A percentile compares a stretch with the other conserved stretches of the same genome.
Evolutionary conservation across 2,888 invertebrate species (phyloP).

Genomic region (Epinotia nisella): DNA sequence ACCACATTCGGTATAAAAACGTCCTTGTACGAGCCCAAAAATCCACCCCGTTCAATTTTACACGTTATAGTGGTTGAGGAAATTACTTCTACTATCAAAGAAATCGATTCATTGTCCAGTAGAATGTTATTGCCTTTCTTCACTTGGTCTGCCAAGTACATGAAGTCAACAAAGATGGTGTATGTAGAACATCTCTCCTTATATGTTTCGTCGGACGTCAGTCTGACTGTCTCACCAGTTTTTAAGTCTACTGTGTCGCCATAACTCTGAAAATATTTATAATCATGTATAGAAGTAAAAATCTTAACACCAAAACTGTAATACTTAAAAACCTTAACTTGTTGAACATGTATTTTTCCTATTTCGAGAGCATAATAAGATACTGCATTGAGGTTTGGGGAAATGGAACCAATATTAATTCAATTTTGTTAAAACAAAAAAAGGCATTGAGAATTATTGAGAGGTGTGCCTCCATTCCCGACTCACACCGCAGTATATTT

Average conservation of each 20-base stretch:
- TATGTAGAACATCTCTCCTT: conserved; percentile 82
- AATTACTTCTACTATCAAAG: conserved; percentile 87
- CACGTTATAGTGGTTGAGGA: conserved; percentile 74
- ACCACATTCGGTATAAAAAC: conserved; percentile 74
- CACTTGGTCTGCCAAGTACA: conserved; percentile 78
- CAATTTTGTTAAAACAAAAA: no score
- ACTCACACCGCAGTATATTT: no score
- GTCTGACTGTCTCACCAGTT: conserved; percentile 73
- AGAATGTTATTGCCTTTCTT: conserved; percentile 78
- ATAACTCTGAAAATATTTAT: conserved; percentile 61
- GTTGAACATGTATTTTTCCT: no score
- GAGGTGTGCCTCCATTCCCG: no score
- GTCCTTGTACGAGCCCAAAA: conserved; percentile 72
- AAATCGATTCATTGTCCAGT: conserved; percentile 89
- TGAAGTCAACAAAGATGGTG: conserved; percentile 83
- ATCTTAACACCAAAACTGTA: no score
- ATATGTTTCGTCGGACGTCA: conserved; percentile 85
- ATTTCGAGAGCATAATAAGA: no score
- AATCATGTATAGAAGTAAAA: neutral
- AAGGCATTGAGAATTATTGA: no score
- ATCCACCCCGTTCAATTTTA: conserved; percentile 72
- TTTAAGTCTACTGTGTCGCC: conserved; percentile 69
- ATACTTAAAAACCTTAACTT: no score
- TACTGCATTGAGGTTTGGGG: no score
- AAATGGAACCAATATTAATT: no score